These are phyloP conservation scores for Urocitellus parryii DNA, from an alignment of 2,113 vertebrate species.

Conservation along the genomic window DNA sequence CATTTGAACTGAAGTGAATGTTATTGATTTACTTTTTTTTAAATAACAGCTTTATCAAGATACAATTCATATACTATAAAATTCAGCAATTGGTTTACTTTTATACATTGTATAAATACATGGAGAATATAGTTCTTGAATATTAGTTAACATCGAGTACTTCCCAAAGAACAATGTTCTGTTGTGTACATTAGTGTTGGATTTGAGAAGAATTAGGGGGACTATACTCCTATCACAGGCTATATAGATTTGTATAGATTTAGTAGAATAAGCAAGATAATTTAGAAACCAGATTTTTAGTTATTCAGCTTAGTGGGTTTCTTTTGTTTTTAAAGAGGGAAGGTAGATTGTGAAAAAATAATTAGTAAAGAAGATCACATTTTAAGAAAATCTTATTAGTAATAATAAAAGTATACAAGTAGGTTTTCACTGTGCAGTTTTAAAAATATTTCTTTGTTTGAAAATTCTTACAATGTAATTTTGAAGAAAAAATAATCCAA, in stretches of 20 bases:
- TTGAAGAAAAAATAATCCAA: constrained; percentile 19
- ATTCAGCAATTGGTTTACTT: constrained; percentile 35
- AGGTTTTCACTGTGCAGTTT: not conserved
- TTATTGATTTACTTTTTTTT: constrained; percentile 35
- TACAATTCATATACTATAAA: not conserved
- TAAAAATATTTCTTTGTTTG: constrained; percentile 16
- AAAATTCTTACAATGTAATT: constrained; percentile 27
- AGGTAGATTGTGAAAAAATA: constrained; percentile 1
- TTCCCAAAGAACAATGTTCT: constrained; percentile 51
- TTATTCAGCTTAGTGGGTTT: not conserved
- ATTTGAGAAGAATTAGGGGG: not conserved
- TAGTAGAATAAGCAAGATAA: not conserved
- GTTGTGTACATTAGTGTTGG: constrained; percentile 30
- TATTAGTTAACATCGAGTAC: not conserved
- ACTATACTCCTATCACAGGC: not conserved
- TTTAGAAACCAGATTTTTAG: constrained; percentile 52
- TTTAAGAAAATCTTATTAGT: not conserved
- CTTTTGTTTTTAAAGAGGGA: not conserved
- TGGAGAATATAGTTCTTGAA: constrained; percentile 37
- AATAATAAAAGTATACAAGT: not conserved
- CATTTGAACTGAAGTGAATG: constrained; percentile 70
- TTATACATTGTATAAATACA: constrained; percentile 17
- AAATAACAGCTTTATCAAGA: constrained; percentile 36
- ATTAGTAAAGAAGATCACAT: not conserved
- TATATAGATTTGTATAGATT: not conserved